These are phyloP conservation scores for Andrena trimmerana DNA, from an alignment of 2,888 invertebrate species.

Conservation along the genomic window DNA sequence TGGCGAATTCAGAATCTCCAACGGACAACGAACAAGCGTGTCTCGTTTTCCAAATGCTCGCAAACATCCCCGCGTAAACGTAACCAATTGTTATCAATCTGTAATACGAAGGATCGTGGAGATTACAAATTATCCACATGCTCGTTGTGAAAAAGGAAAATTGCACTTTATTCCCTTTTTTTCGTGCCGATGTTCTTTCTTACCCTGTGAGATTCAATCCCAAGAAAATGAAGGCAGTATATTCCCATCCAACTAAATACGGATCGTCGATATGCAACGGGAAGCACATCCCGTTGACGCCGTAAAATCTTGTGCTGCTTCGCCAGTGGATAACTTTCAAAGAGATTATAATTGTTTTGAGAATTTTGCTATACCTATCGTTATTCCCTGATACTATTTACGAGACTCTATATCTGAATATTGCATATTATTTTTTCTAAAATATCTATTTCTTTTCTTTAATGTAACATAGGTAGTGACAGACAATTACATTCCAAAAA, in stretches of 20 bases:
- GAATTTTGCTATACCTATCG: neutral
- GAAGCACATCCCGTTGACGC: slow-evolving; percentile 89
- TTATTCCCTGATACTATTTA: neutral
- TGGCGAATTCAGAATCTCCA: slow-evolving; percentile 88
- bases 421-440: too few relatives aligned
- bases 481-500: too few relatives aligned
- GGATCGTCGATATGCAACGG: slow-evolving; percentile 90
- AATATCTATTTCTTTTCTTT: too few relatives aligned
- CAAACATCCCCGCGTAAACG: slow-evolving; percentile 88
- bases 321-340: slow-evolving; percentile 87
- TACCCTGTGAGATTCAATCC: slow-evolving; percentile 88
- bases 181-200: slow-evolving; percentile 31
- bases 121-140: neutral
- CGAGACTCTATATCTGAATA: too few relatives aligned
- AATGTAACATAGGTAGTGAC: too few relatives aligned
- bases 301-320: slow-evolving; percentile 88
- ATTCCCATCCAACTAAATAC: slow-evolving; percentile 89
- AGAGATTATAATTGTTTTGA: slow-evolving; percentile 12
- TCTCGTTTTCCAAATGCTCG: slow-evolving; percentile 88
- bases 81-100: slow-evolving; percentile 87
- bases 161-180: neutral
- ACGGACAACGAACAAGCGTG: slow-evolving; percentile 87
- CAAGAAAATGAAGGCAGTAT: slow-evolving; percentile 90
- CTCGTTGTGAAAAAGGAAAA: too few relatives aligned
- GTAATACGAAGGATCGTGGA: slow-evolving; percentile 58